Evolutionary conservation across 2,113 vertebrate genomes (phyloP), one percentile per base, ranked within the genome.

Genomic region (Tragelaphus strepsiceros): DNA sequence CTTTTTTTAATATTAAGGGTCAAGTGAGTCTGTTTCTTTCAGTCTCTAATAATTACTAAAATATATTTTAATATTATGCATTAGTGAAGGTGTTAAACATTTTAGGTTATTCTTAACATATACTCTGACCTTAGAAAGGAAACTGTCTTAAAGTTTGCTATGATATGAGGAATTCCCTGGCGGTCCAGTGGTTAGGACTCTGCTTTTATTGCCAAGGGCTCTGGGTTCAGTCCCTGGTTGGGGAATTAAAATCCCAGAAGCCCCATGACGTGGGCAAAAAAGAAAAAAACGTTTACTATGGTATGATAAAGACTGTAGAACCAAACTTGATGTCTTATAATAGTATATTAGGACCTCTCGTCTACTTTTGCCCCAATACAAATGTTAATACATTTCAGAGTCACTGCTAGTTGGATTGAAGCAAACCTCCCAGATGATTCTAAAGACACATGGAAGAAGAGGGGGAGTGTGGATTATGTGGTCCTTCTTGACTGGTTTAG

Each of bases 401-500:
- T 99, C 98, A 99, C 99, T 96, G 99, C 99, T 92, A 99, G 95
- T 97, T 98, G 99, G 98, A 99, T 99, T 97, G 99, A 99, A 98
- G 97, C 98, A 91, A 99, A 99, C 94, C 99, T 99, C 30, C 99
- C 99, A 3, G 99, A 99, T 16, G 98, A 96, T 61, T 99, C 99
- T 64, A 99, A 98, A 98, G 99, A 99, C 15, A 97, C 98, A 0
- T 99, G 99, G 99, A 99, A 98, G 94, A 99, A 97, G 59, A 98
- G 99, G 19, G 99, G 99, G 17, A 98, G 98, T 94, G 99, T 99
- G 90, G 99, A 99, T 97, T 99, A 99, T 85, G 98, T 99, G 90
- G 64, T 99, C 74, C 98, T 99, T 84, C 98, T 99, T 49, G 99
- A 99, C 98, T 99, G 99, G 99, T 99, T 99, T 98, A 99, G 99